Evolutionary conservation across 1,140 invertebrate genomes (phyloP), one percentile per base, ranked within the genome.

Genomic region (Ctenoplectra terminalis): DNA sequence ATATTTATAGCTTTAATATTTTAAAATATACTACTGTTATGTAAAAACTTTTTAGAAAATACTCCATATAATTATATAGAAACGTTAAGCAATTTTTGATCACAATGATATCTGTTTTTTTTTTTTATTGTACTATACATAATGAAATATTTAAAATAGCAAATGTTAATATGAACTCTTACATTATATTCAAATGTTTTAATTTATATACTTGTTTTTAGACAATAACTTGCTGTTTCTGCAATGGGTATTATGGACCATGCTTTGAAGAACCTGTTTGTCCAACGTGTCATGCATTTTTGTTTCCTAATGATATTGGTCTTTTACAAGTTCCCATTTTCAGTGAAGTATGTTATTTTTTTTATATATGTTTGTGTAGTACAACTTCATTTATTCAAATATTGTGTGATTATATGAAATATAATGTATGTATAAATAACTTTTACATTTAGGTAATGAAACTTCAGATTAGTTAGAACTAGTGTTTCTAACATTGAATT

Each of bases 211-310:
- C 26, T 29, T 60, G 26, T 95, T 95, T 66, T 4, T 90, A 96
- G 96, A 95, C 95, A 88, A 91, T 93, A 7, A 93, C 95, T 20
- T 99, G 98, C 92, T 96, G 96, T 89, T 95, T 97, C 74, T 99
- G 98, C 90, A 97, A 97, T 94, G 98, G 98, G 37, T 99, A 97
- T 92, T 99, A 99, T 94, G 98, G 98, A 1, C 97, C 97, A 1
- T 98, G 96, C 93, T 98, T 98, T 93, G 97, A 96, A 29, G 97
- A 99, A 90, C 98, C 98, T 29, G 95, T 98, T n/a, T 99, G 98
- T 93, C 95, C 96, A 11, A 98, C 97, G 1, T 99, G 98, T 90
- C 98, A 99, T 93, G 95, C 97, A 67, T 99, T 99, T 94, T 92
- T 99, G 8, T 99, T 97, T 91, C 97, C 97, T 11, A 96, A 97